phyloP scores from a whole-genome alignment of 2,113 vertebrate species.

The Chroicocephalus ridibundus region DNA sequence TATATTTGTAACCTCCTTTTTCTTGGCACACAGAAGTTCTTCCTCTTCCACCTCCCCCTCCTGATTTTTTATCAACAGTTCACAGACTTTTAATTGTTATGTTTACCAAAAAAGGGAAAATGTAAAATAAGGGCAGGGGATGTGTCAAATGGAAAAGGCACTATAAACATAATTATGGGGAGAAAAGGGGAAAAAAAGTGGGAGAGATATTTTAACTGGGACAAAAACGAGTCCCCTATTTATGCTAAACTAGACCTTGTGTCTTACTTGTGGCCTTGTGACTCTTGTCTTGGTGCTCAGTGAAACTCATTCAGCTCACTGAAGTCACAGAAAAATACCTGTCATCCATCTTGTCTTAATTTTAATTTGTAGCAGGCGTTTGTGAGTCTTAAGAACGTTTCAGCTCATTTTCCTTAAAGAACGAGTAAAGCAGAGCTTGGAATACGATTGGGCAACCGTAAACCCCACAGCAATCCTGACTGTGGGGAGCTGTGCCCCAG shows the following conservation, averaged over 20 bases:
- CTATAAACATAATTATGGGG: rapidly evolving
- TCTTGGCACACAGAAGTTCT: not conserved
- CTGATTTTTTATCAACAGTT: not conserved
- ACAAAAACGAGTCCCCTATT: not conserved
- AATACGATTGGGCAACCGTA: not conserved
- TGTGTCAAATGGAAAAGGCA: not conserved
- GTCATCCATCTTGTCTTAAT: not conserved
- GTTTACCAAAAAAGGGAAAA: not conserved
- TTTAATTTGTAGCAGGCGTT: not conserved
- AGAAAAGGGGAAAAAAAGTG: not conserved
- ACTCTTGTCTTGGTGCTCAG: rapidly evolving
- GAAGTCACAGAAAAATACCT: not conserved
- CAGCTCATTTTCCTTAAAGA: not conserved
- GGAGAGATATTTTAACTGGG: not conserved
- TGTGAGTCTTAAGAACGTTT: not conserved
- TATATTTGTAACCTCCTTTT: not conserved
- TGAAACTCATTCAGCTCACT: not conserved
- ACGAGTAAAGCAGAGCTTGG: not conserved
- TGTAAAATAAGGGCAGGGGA: not conserved
- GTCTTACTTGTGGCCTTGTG: not conserved
- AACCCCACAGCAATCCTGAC: not conserved
- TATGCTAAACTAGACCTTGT: not conserved
- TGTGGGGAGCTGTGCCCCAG: not conserved
- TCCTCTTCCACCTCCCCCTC: not conserved
- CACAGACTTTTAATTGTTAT: not conserved